Base-by-base conservation (phyloP, 2,797 vertebrate species). In the Gorsachius magnificus region DNA sequence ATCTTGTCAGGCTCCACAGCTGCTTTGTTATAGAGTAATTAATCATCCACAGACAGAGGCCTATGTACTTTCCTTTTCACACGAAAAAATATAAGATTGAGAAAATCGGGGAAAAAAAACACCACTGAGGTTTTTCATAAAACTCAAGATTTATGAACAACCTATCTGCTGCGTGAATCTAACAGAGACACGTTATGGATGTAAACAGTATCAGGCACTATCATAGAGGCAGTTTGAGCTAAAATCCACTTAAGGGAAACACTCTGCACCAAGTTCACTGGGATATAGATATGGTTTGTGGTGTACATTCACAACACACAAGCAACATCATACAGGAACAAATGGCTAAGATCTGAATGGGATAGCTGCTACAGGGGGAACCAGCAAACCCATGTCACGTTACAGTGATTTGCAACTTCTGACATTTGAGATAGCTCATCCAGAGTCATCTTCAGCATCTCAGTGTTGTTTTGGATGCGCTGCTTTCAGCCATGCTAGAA, bases 311-410 rank as follows among this genome's bases (percentile, higher is more conserved):
- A 54, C 3, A 65, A 3, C 38, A 70, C 41, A 21, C 18, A 56
- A 60, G 35, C 35, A 38, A 63, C 19, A 25, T 22, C 46, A 48
- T 0, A 41, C 15, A 61, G 21, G 51, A 48, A 69, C 75, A 60
- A 68, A 1, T 2, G 13, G 35, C 8, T 16, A 51, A 36, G n/a
- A 69, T 36, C 28, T 6, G 4, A 65, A 69, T 0, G 1, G 1
- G 28, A 61, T 1, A 41, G 58, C n/a, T 69, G 43, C 43, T 64
- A 20, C 14, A 16, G 0, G 1, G 29, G 36, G 29, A 68, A 31
- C 20, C 65, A 63, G 65, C 29, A 57, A 57, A 74, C n/a, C 43
- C 38, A 29, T 5, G 12, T 16, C 19, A 25, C 1, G 2, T 72
- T 36, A 54, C 1, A 78, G 36, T 12, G 36, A n/a, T 38, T 5